These are phyloP conservation scores for Eilema griseolum DNA, from an alignment of 2,888 invertebrate species.

Conservation along the genomic window DNA sequence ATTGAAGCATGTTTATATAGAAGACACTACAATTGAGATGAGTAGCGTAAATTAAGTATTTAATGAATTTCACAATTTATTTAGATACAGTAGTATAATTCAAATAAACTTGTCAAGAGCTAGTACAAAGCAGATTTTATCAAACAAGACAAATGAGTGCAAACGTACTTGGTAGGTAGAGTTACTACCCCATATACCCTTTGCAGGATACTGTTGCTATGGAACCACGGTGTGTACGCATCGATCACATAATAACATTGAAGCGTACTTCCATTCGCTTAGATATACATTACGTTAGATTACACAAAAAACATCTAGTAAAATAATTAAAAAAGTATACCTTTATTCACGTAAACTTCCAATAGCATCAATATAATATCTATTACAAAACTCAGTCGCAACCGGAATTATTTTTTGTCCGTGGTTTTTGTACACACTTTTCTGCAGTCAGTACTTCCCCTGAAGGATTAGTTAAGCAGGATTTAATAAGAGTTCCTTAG, in stretches of 20 bases:
- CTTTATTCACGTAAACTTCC: too few relatives aligned
- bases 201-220: too few relatives aligned
- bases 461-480: slow-evolving; percentile 84
- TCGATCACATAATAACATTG: not conserved
- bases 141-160: not conserved
- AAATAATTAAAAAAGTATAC: too few relatives aligned
- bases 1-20: not conserved
- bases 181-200: not conserved
- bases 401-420: not conserved
- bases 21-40: not conserved
- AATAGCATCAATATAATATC: too few relatives aligned
- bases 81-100: too few relatives aligned
- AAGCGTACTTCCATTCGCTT: too few relatives aligned
- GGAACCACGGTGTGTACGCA: not conserved
- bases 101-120: not conserved
- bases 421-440: slow-evolving; percentile 24
- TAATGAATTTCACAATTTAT: too few relatives aligned
- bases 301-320: too few relatives aligned
- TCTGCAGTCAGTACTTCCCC: slow-evolving; percentile 65
- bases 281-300: too few relatives aligned
- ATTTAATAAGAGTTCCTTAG: slow-evolving; percentile 85
- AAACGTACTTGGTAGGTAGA: not conserved
- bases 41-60: too few relatives aligned
- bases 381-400: too few relatives aligned
- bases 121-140: not conserved